These are phyloP conservation scores for Octopus sinensis DNA, from an alignment of 1,140 invertebrate genomes.

Conservation along the genomic window DNA sequence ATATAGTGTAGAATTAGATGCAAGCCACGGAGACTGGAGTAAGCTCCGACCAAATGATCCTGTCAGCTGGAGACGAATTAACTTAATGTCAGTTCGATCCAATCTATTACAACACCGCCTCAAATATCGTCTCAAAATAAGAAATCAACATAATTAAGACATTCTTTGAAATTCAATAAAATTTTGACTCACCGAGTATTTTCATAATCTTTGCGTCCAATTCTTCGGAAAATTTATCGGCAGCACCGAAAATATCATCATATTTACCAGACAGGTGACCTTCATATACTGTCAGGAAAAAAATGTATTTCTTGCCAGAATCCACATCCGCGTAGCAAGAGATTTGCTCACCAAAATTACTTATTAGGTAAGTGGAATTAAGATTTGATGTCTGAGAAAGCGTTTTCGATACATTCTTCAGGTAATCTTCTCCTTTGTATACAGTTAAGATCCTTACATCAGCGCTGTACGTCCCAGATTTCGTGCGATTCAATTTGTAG, in stretches of 20 bases:
- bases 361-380: conserved; percentile 42
- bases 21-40: too few species aligned
- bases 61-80: too few species aligned
- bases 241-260: conserved; percentile 55
- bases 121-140: not conserved
- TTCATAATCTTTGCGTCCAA: conserved; percentile 40
- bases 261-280: conserved; percentile 52
- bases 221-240: conserved; percentile 35
- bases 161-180: not conserved
- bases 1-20: too few species aligned
- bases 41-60: too few species aligned
- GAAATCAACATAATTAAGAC: not conserved
- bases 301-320: conserved; percentile 43
- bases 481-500: conserved; percentile 38
- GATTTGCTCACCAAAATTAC: conserved; percentile 54
- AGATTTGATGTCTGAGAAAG: not conserved
- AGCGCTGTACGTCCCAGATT: conserved; percentile 45
- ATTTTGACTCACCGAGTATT: conserved; percentile 41
- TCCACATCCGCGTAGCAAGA: conserved; percentile 53
- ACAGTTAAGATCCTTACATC: conserved; percentile 41
- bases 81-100: too few species aligned
- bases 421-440: conserved; percentile 41
- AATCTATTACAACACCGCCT: not conserved
- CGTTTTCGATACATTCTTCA: conserved; percentile 27
- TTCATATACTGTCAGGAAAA: conserved; percentile 51